Evolutionary conservation across 2,113 vertebrate species (phyloP).

Genomic region (Elaphurus davidianus): DNA sequence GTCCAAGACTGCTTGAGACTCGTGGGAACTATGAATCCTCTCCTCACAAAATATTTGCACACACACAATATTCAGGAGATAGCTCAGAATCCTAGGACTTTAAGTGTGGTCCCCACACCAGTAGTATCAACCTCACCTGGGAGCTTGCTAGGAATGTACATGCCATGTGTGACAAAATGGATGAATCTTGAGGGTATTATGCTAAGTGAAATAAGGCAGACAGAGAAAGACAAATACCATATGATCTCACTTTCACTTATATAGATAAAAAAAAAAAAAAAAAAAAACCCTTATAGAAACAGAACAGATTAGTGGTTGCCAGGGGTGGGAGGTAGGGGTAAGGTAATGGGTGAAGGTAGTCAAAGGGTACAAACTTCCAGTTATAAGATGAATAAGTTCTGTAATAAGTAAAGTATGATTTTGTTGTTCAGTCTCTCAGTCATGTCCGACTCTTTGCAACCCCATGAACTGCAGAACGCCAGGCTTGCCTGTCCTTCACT

Average conservation of each 20-base stretch:
- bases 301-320: not conserved
- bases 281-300: not conserved
- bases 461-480: not conserved
- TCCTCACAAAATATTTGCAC: not conserved
- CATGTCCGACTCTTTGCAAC: not conserved
- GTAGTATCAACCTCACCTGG: not conserved
- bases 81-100: not conserved
- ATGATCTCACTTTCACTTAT: not conserved
- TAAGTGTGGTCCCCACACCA: not conserved
- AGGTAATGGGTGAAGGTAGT: not conserved
- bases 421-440: not conserved
- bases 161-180: not conserved
- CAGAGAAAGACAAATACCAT: not conserved
- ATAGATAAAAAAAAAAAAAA: too few species aligned
- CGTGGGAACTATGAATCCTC: not conserved
- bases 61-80: not conserved
- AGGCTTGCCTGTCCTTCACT: not conserved
- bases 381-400: not conserved
- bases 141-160: not conserved
- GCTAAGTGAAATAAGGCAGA: not conserved
- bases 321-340: not conserved
- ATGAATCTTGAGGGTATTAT: not conserved
- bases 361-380: not conserved
- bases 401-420: not conserved
- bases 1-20: not conserved